Conservation (phyloP, 2,113 vertebrate genomes). For the Pandion haliaetus region DNA sequence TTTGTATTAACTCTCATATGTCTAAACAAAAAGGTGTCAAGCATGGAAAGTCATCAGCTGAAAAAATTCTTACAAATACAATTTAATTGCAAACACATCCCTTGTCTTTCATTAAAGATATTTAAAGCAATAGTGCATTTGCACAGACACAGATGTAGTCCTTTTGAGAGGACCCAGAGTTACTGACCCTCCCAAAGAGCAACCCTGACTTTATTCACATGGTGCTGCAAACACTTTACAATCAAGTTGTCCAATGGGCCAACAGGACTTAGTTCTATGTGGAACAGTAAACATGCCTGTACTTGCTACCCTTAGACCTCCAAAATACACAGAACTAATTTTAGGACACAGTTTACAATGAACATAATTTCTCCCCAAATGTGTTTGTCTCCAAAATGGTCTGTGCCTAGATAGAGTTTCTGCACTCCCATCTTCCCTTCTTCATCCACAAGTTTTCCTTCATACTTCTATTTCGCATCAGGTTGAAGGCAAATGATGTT, state of each 20-base stretch:
- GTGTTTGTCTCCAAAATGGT: neutral
- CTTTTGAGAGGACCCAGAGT: neutral
- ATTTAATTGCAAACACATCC: conserved; percentile 15
- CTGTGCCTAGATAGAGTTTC: neutral
- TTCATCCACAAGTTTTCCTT: neutral
- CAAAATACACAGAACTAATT: neutral
- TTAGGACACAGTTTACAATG: neutral
- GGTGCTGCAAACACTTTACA: neutral
- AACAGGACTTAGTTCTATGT: neutral
- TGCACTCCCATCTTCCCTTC: neutral
- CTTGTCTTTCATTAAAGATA: neutral
- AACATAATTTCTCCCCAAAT: neutral
- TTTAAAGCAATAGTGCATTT: neutral
- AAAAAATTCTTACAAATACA: neutral
- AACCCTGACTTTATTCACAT: neutral
- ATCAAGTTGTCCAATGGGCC: rapidly evolving
- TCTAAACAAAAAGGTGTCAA: conserved; percentile 39
- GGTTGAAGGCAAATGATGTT: rapidly evolving
- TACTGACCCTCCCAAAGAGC: neutral
- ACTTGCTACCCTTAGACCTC: neutral
- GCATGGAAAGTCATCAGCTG: neutral
- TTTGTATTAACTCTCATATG: neutral
- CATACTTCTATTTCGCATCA: neutral
- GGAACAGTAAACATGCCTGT: neutral
- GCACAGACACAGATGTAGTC: neutral